Percentiles rank a stretch among this genome's conserved stretches.
These are phyloP conservation scores for Troides aeacus DNA, from an alignment of 2,888 invertebrate species.

Conservation along the genomic window DNA sequence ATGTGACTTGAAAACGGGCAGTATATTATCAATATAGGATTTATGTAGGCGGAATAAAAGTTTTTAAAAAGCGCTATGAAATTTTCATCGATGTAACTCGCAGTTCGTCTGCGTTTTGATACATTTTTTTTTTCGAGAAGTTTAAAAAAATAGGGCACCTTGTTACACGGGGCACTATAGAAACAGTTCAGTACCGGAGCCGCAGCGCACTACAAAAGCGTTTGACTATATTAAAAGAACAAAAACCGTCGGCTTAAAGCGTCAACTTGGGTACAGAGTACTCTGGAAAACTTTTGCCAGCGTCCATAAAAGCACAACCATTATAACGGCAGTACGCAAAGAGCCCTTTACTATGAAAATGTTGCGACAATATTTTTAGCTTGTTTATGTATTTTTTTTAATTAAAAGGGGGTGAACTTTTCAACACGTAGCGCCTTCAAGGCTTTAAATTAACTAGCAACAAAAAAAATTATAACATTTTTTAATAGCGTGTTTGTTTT, in stretches of 20 bases:
- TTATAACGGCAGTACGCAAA: slow-evolving; percentile 52
- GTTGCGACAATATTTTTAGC: slow-evolving; percentile 33
- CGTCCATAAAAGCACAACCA: slow-evolving; percentile 49
- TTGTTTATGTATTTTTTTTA: slow-evolving; percentile 12
- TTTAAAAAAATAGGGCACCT: slow-evolving; percentile 15
- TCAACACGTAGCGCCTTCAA: slow-evolving; percentile 4
- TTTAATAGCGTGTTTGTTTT: not conserved
- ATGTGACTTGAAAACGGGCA: too few species aligned
- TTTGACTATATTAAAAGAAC: slow-evolving; percentile 45
- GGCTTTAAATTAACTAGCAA: not conserved
- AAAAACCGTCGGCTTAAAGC: slow-evolving; percentile 41
- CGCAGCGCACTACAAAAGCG: slow-evolving; percentile 39
- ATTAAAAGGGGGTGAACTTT: not conserved
- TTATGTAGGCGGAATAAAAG: not conserved
- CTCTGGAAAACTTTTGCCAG: slow-evolving; percentile 49
- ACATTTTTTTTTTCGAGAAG: not conserved
- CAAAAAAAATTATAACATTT: not conserved
- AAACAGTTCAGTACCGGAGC: slow-evolving; percentile 34
- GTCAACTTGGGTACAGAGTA: slow-evolving; percentile 42
- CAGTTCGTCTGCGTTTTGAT: not conserved
- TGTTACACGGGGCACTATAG: slow-evolving; percentile 24
- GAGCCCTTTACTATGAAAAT: slow-evolving; percentile 45
- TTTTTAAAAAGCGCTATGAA: not conserved
- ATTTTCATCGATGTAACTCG: not conserved
- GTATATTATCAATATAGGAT: too few species aligned